Conservation (phyloP, 2,888 invertebrate genomes). For the Hylaea fasciaria region DNA sequence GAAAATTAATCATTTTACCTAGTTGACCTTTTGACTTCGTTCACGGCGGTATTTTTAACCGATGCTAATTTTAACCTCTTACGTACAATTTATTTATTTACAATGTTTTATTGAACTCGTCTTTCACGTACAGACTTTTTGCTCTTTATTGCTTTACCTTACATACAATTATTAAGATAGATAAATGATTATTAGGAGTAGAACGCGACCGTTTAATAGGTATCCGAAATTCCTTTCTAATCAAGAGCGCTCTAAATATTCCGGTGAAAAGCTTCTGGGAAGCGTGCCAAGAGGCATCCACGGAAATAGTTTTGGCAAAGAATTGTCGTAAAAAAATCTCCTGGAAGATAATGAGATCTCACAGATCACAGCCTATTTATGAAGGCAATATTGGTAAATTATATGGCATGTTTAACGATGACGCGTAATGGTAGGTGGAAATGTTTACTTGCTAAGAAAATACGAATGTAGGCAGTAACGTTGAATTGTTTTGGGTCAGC, state of each 20-base stretch:
- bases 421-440: constrained; percentile 3
- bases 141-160: no score
- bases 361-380: constrained; percentile 9
- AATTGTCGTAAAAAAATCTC: constrained; percentile 51
- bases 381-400: constrained; percentile 24
- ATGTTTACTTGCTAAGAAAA: neutral
- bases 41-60: no score
- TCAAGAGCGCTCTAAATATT: constrained; percentile 40
- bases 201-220: constrained; percentile 13
- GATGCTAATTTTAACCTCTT: no score
- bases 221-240: constrained; percentile 40
- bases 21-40: no score
- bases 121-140: no score
- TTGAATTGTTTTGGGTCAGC: constrained; percentile 30
- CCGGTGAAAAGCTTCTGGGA: constrained; percentile 46
- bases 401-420: constrained; percentile 26
- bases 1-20: no score
- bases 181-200: constrained; percentile 20
- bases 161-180: no score
- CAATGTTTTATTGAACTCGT: no score
- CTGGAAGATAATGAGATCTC: constrained; percentile 34
- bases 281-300: constrained; percentile 52
- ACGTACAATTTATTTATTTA: no score
- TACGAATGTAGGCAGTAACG: constrained; percentile 17
- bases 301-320: constrained; percentile 60